These are phyloP conservation scores for Lithophane leautieri DNA, from an alignment of 2,888 invertebrate species.

Conservation along the genomic window DNA sequence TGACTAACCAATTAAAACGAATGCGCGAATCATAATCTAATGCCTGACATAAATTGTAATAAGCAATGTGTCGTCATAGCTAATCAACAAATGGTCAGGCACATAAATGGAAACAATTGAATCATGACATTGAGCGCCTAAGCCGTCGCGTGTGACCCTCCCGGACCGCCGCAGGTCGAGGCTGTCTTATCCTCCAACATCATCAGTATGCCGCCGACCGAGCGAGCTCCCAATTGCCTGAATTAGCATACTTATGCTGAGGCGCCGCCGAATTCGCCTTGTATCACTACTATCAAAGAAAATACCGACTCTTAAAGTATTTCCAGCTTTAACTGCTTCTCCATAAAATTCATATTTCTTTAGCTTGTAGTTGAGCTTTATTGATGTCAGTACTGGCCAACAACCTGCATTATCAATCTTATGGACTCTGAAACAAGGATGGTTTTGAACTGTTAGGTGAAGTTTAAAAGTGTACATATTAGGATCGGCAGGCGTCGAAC, in stretches of 20 bases:
- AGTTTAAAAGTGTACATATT: slow-evolving; percentile 66
- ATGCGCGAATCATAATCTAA: slow-evolving; percentile 24
- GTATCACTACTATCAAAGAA: slow-evolving; percentile 80
- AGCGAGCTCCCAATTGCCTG: slow-evolving; percentile 80
- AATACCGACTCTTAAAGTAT: slow-evolving; percentile 71
- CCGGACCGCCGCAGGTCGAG: slow-evolving; percentile 46
- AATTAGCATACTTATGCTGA: slow-evolving; percentile 85
- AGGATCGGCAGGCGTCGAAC: slow-evolving; percentile 79
- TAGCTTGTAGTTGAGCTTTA: slow-evolving; percentile 56
- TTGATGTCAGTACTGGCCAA: slow-evolving; percentile 22
- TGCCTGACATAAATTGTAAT: slow-evolving; percentile 18
- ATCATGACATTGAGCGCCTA: slow-evolving; percentile 54
- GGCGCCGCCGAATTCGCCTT: slow-evolving; percentile 84
- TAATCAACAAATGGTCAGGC: slow-evolving; percentile 42
- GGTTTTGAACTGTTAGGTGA: slow-evolving; percentile 43
- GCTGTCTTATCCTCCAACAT: slow-evolving; percentile 50
- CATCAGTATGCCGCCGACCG: slow-evolving; percentile 78
- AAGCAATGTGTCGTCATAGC: slow-evolving; percentile 23
- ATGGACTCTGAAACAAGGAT: slow-evolving; percentile 39
- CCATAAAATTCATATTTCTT: slow-evolving; percentile 66
- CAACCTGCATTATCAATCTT: slow-evolving; percentile 58
- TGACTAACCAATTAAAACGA: slow-evolving; percentile 15
- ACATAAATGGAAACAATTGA: slow-evolving; percentile 57
- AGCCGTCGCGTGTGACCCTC: slow-evolving; percentile 52
- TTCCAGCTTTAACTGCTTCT: slow-evolving; percentile 58